These are phyloP conservation scores for Trilocha varians DNA, from an alignment of 2,888 invertebrate species.

Conservation along the genomic window DNA sequence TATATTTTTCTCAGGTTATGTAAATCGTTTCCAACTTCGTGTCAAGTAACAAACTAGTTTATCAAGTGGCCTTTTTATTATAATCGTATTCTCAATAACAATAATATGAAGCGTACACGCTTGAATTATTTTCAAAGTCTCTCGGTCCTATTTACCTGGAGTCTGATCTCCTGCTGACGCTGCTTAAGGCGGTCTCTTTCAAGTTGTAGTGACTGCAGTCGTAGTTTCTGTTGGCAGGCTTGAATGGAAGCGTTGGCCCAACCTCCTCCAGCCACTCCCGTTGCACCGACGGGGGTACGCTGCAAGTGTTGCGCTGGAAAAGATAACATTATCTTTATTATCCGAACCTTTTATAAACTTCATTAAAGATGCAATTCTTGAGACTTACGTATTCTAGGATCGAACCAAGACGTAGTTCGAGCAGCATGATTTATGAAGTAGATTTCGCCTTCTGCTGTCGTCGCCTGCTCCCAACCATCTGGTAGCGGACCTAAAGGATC, in stretches of 20 bases:
- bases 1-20: not conserved
- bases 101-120: too few relatives aligned
- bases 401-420: conserved; percentile 97
- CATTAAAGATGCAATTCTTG: not conserved
- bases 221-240: conserved; percentile 81
- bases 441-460: conserved; percentile 87
- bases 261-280: conserved; percentile 71
- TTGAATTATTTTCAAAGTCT: too few relatives aligned
- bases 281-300: conserved; percentile 70
- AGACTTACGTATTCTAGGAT: conserved; percentile 96
- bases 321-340: too few relatives aligned
- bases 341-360: conserved; percentile 5
- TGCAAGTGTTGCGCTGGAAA: conserved; percentile 72
- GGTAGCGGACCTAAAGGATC: conserved; percentile 84
- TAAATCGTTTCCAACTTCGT: conserved; percentile 4
- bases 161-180: conserved; percentile 90
- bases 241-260: conserved; percentile 76
- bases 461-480: conserved; percentile 91
- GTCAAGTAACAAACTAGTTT: not conserved
- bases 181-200: conserved; percentile 92
- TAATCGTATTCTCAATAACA: too few relatives aligned
- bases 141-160: conserved; percentile 78
- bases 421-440: conserved; percentile 95
- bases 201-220: conserved; percentile 87
- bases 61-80: not conserved